phyloP scores from a whole-genome alignment of 1,140 invertebrate species.

The Lepidostoma basale region DNA sequence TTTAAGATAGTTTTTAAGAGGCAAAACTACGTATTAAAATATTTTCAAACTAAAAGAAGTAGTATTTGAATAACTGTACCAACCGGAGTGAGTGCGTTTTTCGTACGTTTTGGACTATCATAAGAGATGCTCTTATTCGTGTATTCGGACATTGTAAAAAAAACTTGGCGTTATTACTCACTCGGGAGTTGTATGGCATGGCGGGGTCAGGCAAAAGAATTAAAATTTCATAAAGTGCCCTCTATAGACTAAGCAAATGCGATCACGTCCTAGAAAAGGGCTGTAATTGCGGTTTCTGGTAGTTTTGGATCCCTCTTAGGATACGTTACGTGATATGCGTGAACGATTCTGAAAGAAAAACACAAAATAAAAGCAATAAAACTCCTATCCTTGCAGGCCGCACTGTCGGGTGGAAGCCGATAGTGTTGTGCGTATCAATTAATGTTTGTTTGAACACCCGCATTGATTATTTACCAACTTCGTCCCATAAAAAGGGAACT shows the following conservation, averaged over 20 bases:
- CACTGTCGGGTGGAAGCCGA: background rate
- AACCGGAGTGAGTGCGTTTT: too few species aligned
- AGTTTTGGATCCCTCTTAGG: conserved; percentile 37
- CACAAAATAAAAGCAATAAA: conserved; percentile 20
- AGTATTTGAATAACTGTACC: too few species aligned
- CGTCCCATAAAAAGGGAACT: too few species aligned
- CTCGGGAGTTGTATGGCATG: background rate
- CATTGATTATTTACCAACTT: too few species aligned
- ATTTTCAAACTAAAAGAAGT: too few species aligned
- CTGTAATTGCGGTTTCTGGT: conserved; percentile 42
- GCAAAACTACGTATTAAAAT: too few species aligned
- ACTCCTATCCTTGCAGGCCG: background rate
- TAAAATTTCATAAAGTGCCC: conserved; percentile 37
- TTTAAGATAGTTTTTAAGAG: too few species aligned
- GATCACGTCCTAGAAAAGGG: conserved; percentile 34
- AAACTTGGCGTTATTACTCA: background rate
- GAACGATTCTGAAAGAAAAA: conserved; percentile 20
- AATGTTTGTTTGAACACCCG: too few species aligned
- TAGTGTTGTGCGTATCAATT: background rate
- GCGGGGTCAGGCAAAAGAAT: conserved; percentile 20
- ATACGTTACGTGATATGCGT: conserved; percentile 20
- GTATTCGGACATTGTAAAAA: background rate
- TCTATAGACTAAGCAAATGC: conserved; percentile 28
- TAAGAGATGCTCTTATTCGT: too few species aligned
- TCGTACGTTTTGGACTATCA: too few species aligned